These are phyloP conservation scores for Centropristis striata DNA, from an alignment of 2,113 vertebrate species.

Conservation along the genomic window DNA sequence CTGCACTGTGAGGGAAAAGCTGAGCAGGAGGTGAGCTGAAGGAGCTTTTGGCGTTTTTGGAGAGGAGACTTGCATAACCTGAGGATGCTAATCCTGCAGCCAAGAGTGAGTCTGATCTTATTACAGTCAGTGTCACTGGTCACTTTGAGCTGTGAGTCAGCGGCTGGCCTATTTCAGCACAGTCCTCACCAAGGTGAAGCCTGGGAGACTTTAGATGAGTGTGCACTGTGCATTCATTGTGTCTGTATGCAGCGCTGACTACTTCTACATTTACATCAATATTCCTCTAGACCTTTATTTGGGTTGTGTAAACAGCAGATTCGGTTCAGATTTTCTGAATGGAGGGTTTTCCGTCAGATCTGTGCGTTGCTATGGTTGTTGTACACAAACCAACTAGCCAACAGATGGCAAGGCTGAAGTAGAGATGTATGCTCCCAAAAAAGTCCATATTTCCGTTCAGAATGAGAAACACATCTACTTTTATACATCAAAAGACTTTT, in stretches of 20 bases:
- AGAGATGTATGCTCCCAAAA: too few species aligned
- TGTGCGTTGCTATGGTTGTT: too few species aligned
- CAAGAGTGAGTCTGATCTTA: constrained; percentile 57
- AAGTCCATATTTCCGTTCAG: too few species aligned
- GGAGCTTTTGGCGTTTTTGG: constrained; percentile 30
- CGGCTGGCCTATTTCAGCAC: constrained; percentile 37
- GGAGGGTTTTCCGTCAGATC: too few species aligned
- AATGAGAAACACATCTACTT: too few species aligned
- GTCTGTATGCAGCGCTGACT: not conserved
- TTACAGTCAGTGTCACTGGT: constrained; percentile 59
- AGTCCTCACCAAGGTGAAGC: constrained; percentile 31
- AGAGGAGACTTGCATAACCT: constrained; percentile 37
- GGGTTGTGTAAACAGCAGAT: too few species aligned
- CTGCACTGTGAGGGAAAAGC: not conserved
- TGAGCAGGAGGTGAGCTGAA: constrained; percentile 20
- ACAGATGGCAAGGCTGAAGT: too few species aligned
- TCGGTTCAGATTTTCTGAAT: too few species aligned
- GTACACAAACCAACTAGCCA: too few species aligned
- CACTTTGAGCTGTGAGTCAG: constrained; percentile 58
- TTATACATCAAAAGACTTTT: too few species aligned
- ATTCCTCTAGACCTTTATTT: too few species aligned
- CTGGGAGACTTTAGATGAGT: not conserved
- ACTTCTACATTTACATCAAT: too few species aligned
- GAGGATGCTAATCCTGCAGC: constrained; percentile 47
- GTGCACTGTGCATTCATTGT: not conserved